phyloP scores from a whole-genome alignment of 2,113 vertebrate genomes.

The Megaleporinus macrocephalus region DNA sequence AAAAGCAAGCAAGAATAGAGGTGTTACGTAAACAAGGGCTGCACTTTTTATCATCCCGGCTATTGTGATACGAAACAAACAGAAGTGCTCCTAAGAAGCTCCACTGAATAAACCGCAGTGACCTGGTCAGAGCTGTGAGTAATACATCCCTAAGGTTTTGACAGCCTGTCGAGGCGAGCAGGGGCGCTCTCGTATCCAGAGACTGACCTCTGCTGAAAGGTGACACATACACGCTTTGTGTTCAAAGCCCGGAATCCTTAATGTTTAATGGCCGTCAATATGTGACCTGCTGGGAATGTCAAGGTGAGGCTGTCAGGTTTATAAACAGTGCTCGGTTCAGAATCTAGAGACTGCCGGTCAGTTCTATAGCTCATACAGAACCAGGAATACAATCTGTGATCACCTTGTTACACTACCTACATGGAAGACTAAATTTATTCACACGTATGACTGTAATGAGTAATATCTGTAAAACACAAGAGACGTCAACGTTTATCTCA shows the following conservation, averaged over 20 bases:
- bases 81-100: background rate
- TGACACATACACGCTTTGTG: background rate
- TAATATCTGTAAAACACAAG: no score
- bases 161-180: background rate
- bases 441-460: no score
- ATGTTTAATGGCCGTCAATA: background rate
- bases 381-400: background rate
- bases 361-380: background rate
- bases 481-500: no score
- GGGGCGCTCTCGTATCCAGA: background rate
- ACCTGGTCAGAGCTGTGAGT: background rate
- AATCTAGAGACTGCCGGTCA: background rate
- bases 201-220: conserved; percentile 2
- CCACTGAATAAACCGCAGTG: no score
- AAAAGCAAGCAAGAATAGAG: no score
- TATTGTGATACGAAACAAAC: background rate
- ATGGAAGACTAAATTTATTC: no score
- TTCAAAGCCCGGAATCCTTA: background rate
- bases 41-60: no score
- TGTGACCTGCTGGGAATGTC: background rate
- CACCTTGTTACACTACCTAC: no score
- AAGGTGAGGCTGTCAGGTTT: background rate
- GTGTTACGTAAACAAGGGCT: no score
- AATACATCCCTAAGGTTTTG: background rate
- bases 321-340: background rate